Evolutionary conservation across 2,113 vertebrate species (phyloP).

Genomic region (Suricata suricatta): DNA sequence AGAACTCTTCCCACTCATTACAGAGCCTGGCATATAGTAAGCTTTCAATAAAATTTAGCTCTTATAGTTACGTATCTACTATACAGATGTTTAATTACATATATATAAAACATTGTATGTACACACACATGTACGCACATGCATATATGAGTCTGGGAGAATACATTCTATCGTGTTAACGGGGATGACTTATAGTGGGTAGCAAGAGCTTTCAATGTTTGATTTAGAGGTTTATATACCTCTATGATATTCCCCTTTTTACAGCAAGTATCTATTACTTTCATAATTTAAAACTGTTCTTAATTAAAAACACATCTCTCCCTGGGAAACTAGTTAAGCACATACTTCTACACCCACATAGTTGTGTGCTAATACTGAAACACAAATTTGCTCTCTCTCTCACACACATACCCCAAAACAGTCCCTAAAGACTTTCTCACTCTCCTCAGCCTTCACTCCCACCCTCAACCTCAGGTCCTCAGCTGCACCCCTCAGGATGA

Average conservation of each 20-base stretch:
- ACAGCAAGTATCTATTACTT: constrained; percentile 3
- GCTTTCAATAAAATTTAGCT: neutral
- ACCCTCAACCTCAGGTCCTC: neutral
- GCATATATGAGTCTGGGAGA: neutral
- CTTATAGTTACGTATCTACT: neutral
- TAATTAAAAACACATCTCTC: constrained; percentile 54
- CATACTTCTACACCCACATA: neutral
- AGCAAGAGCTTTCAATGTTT: neutral
- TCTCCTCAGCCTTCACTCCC: neutral
- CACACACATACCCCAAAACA: neutral
- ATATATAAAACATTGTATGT: neutral
- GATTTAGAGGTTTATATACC: neutral
- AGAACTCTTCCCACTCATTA: neutral
- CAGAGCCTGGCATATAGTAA: neutral
- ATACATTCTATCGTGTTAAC: neutral
- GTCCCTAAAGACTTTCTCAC: neutral
- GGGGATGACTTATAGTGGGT: neutral
- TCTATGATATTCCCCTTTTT: constrained; percentile 19
- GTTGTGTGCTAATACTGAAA: constrained; percentile 26
- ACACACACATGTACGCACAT: neutral
- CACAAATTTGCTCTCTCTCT: neutral
- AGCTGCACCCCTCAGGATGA: neutral
- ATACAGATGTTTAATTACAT: neutral
- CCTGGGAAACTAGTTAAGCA: constrained; percentile 20
- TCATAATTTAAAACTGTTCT: constrained; percentile 42